phyloP scores from a whole-genome alignment of 2,888 invertebrate species.

The Ophonus ardosiacus region DNA sequence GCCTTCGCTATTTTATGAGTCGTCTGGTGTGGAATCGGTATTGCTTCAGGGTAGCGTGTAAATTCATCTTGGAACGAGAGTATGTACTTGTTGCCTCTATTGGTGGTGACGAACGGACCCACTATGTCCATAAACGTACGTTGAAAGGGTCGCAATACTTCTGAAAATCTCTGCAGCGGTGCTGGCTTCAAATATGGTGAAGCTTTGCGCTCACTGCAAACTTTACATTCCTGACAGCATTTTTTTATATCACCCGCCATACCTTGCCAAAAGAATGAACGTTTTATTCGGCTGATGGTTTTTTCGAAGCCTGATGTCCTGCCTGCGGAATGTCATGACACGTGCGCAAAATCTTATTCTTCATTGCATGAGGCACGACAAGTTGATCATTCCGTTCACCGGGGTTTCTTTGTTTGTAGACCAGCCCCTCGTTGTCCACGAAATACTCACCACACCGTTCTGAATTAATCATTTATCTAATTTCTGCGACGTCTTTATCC shows the following conservation, averaged over 20 bases:
- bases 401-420: background rate
- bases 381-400: conserved; percentile 45
- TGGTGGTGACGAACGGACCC: conserved; percentile 67
- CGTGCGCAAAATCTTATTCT: conserved; percentile 59
- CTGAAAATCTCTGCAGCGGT: conserved; percentile 66
- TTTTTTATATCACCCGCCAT: background rate
- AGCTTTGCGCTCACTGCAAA: conserved; percentile 68
- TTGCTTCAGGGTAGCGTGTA: conserved; percentile 68
- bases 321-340: conserved; percentile 67
- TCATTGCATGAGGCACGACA: conserved; percentile 60
- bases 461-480: background rate
- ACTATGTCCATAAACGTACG: conserved; percentile 69
- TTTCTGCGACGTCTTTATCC: background rate
- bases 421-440: background rate
- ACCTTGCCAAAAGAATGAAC: background rate
- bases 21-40: conserved; percentile 68
- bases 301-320: conserved; percentile 69
- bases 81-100: conserved; percentile 68
- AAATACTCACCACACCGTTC: background rate
- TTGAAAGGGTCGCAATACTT: conserved; percentile 66
- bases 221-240: background rate
- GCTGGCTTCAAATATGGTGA: conserved; percentile 66
- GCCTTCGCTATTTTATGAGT: conserved; percentile 62
- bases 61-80: conserved; percentile 69
- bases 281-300: conserved; percentile 65